These are phyloP conservation scores for Huso huso DNA, from an alignment of 2,797 vertebrate species.

Conservation along the genomic window DNA sequence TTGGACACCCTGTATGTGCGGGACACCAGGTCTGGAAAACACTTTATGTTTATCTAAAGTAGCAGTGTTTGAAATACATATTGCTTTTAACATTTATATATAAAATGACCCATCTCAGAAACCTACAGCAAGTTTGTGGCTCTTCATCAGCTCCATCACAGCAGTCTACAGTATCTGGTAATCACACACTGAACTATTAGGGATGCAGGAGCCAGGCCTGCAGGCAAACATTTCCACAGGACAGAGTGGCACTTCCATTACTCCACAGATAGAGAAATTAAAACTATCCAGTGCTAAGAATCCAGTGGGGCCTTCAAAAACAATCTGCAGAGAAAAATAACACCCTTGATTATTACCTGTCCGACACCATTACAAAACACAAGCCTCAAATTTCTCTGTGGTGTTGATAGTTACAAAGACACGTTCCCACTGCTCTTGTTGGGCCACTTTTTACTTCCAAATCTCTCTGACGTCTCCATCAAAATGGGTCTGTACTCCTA, in stretches of 20 bases:
- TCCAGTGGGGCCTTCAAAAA: conserved; percentile 41
- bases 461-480: conserved; percentile 36
- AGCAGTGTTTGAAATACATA: no score
- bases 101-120: not conserved
- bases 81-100: no score
- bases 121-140: conserved; percentile 44
- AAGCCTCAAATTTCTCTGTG: conserved; percentile 66
- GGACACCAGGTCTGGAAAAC: no score
- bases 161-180: conserved; percentile 13
- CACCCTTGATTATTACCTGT: no score
- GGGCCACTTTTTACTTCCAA: conserved; percentile 48
- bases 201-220: conserved; percentile 3
- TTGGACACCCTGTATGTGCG: no score
- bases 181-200: conserved; percentile 19
- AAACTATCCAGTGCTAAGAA: conserved; percentile 46
- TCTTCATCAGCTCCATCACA: conserved; percentile 26
- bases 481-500: conserved; percentile 45
- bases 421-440: conserved; percentile 52
- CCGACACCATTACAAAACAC: conserved; percentile 16
- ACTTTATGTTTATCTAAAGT: no score
- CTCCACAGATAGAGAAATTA: conserved; percentile 23
- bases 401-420: conserved; percentile 52
- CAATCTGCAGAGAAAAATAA: conserved; percentile 37
- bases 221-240: conserved; percentile 16
- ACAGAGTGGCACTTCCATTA: not conserved